A percentile compares a stretch with the other conserved stretches of the same genome.
Conservation (phyloP, 2,113 vertebrate species). For the Brachyhypopomus occidentalis region DNA sequence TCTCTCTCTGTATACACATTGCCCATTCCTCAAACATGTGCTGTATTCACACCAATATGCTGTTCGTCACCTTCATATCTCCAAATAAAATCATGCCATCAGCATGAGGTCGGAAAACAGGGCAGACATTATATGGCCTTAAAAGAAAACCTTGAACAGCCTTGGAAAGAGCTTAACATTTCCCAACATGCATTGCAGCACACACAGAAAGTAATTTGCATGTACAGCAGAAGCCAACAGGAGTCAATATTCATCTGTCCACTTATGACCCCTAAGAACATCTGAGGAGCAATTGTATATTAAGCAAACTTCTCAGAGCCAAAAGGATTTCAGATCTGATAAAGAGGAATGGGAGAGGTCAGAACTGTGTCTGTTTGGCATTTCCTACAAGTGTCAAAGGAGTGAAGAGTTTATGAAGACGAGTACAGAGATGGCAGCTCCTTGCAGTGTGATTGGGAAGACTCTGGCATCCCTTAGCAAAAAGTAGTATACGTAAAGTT, state of each 20-base stretch:
- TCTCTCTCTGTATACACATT: not conserved
- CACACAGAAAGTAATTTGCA: too few species aligned
- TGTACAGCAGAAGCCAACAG: too few species aligned
- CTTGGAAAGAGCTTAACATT: too few species aligned
- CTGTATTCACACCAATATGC: conserved; percentile 24
- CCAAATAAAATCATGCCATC: not conserved
- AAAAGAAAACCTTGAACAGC: not conserved
- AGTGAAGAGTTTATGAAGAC: not conserved
- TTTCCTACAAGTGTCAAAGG: not conserved
- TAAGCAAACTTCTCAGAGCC: not conserved
- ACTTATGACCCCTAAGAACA: not conserved
- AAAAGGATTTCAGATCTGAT: not conserved
- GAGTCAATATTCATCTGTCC: not conserved
- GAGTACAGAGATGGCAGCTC: not conserved
- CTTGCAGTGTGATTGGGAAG: not conserved
- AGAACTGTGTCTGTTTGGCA: not conserved
- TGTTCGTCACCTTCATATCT: conserved; percentile 33
- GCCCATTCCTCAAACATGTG: not conserved
- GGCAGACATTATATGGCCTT: not conserved
- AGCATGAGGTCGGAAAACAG: not conserved
- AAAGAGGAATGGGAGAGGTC: not conserved
- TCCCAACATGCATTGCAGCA: too few species aligned
- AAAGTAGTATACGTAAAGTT: too few species aligned
- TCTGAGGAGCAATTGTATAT: not conserved
- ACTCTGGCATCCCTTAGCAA: too few species aligned